Percentiles rank a stretch among this genome's conserved stretches.
These are phyloP conservation scores for Brachyistius frenatus DNA, from an alignment of 2,113 vertebrate genomes.

Conservation along the genomic window DNA sequence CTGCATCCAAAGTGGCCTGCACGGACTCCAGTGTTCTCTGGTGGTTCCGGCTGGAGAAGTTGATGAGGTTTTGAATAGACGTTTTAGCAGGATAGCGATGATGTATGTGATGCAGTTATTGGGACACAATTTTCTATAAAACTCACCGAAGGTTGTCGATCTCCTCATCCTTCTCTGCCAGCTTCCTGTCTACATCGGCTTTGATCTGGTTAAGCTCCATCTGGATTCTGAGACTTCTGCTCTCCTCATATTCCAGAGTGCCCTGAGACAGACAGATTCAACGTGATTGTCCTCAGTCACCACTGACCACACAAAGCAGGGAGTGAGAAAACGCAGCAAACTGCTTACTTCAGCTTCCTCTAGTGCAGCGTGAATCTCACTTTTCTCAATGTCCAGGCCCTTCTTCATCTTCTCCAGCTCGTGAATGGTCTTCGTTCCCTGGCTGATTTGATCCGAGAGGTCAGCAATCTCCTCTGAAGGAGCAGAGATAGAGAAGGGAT, in stretches of 20 bases:
- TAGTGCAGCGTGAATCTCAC: slow-evolving; percentile 91
- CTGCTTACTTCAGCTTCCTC: slow-evolving; percentile 93
- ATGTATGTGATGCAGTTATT: background rate
- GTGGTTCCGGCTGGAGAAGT: slow-evolving; percentile 86
- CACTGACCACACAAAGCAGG: background rate
- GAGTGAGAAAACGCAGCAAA: background rate
- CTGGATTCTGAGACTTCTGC: slow-evolving; percentile 92
- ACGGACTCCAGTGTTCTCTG: slow-evolving; percentile 92
- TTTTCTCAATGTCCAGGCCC: slow-evolving; percentile 90
- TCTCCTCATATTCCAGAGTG: slow-evolving; percentile 94
- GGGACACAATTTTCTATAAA: background rate
- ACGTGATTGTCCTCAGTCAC: background rate
- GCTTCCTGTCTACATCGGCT: slow-evolving; percentile 91
- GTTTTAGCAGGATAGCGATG: background rate
- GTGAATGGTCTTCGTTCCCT: slow-evolving; percentile 91
- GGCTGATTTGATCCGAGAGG: slow-evolving; percentile 91
- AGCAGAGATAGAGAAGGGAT: slow-evolving; percentile 16
- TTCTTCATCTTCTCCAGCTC: slow-evolving; percentile 97
- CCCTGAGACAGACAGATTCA: slow-evolving; percentile 79
- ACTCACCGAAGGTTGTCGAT: slow-evolving; percentile 90
- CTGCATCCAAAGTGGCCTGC: slow-evolving; percentile 91
- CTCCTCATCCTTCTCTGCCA: slow-evolving; percentile 94
- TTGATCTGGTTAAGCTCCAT: slow-evolving; percentile 94
- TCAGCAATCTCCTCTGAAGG: slow-evolving; percentile 92
- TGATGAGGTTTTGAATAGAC: background rate